Evolutionary conservation across 1,140 invertebrate species (phyloP).

Genomic region (Trinorchestia longiramus): DNA sequence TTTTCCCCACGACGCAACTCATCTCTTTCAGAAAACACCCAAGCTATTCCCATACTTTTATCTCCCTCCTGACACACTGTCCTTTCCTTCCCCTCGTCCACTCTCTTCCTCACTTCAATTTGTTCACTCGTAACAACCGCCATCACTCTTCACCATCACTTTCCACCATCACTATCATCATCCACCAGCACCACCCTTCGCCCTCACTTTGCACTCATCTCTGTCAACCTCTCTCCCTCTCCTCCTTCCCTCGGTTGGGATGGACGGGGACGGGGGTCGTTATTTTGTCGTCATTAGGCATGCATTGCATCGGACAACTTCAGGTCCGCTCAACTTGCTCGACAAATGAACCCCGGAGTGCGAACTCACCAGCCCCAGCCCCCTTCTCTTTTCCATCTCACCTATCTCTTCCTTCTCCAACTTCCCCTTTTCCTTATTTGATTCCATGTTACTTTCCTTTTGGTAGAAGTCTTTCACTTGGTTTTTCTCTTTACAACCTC

Average conservation of each 20-base stretch:
- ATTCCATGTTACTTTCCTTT: no score
- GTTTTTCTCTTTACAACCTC: background rate
- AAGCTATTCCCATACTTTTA: background rate
- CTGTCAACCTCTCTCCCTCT: background rate
- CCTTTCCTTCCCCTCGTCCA: background rate
- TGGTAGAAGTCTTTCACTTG: no score
- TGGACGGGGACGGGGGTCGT: background rate
- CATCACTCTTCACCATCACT: background rate
- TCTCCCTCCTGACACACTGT: background rate
- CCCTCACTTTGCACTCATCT: background rate
- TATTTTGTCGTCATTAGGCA: conserved; percentile 49
- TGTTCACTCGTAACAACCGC: background rate
- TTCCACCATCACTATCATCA: no score
- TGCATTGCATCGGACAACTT: conserved; percentile 43
- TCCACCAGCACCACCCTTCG: background rate
- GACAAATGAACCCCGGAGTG: conserved; percentile 40
- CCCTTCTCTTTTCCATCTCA: background rate
- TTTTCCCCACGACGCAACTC: background rate
- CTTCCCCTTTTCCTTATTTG: background rate
- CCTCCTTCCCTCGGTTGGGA: background rate
- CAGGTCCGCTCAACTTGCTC: conserved; percentile 39
- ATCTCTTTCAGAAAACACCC: background rate
- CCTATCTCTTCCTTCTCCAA: background rate
- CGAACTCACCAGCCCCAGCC: background rate
- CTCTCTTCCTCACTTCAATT: background rate